Evolutionary conservation across 2,797 vertebrate genomes (phyloP).

Genomic region (Tachyglossus aculeatus): DNA sequence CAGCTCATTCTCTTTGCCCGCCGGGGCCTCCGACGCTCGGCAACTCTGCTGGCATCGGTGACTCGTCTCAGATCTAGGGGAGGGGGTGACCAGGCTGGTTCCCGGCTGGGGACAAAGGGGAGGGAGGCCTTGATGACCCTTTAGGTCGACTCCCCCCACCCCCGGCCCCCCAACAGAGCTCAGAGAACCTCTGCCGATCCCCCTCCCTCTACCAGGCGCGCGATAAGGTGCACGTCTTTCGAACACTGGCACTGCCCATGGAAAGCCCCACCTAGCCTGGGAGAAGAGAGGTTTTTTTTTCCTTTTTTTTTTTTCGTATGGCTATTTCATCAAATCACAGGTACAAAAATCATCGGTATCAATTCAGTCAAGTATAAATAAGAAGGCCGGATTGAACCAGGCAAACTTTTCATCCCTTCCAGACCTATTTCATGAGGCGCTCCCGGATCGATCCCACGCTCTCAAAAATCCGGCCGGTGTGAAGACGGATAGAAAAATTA

Average conservation of each 20-base stretch:
- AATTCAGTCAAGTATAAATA: conserved; percentile 83
- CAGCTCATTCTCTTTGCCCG: conserved; percentile 74
- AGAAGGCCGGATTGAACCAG: conserved; percentile 81
- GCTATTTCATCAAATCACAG: conserved; percentile 81
- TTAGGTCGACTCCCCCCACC: conserved; percentile 50
- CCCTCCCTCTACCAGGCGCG: conserved; percentile 49
- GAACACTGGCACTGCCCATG: conserved; percentile 68
- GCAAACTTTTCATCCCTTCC: conserved; percentile 78
- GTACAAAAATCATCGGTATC: conserved; percentile 75
- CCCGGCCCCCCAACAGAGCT: conserved; percentile 43
- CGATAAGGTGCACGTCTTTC: conserved; percentile 63
- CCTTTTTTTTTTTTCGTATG: conserved; percentile 70
- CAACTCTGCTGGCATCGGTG: too few species aligned
- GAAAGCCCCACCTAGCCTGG: conserved; percentile 72
- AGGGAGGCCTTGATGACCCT: conserved; percentile 55
- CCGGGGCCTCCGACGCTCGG: too few species aligned
- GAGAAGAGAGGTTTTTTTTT: conserved; percentile 72
- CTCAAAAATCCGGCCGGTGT: conserved; percentile 78
- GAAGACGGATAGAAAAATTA: conserved; percentile 80
- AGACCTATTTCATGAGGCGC: conserved; percentile 80
- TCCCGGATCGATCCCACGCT: conserved; percentile 75
- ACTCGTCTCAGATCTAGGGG: too few species aligned
- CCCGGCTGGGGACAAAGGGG: too few species aligned
- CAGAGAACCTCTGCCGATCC: conserved; percentile 30
- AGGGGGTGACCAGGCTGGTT: too few species aligned